Evolutionary conservation across 2,797 vertebrate species (phyloP).

Genomic region (Dryobates pubescens): DNA sequence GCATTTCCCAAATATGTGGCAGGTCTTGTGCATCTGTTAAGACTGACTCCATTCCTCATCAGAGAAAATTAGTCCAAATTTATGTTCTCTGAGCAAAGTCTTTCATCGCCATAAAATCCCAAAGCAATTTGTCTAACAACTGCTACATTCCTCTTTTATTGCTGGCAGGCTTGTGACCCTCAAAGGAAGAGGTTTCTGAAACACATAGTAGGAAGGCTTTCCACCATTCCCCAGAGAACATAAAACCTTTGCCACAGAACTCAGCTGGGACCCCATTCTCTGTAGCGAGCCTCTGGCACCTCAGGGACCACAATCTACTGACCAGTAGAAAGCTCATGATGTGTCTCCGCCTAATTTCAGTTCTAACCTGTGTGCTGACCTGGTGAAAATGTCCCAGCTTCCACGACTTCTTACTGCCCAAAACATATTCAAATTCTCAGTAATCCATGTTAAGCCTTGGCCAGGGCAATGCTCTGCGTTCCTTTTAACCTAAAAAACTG

Average conservation of each 20-base stretch:
- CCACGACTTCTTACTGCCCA: not conserved
- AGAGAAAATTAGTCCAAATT: not conserved
- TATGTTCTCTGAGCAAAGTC: not conserved
- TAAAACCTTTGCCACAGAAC: not conserved
- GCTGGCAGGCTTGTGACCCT: not conserved
- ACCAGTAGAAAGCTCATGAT: not conserved
- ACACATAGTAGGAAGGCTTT: not conserved
- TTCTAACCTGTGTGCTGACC: not conserved
- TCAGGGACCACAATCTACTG: not conserved
- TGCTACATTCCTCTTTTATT: not conserved
- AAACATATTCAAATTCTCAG: not conserved
- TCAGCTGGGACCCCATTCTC: not conserved
- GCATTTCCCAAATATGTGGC: not conserved
- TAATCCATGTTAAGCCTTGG: not conserved
- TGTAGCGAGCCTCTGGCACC: not conserved
- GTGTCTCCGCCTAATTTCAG: not conserved
- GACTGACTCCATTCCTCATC: not conserved
- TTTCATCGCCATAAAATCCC: not conserved
- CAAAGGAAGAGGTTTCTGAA: not conserved
- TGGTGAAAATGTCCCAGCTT: not conserved
- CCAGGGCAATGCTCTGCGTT: not conserved
- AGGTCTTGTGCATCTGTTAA: not conserved
- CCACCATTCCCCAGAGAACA: not conserved
- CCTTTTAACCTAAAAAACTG: not conserved
- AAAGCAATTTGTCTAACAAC: slow-evolving; percentile 1